phyloP scores from a whole-genome alignment of 2,888 invertebrate species.

The Lycia hirtaria region DNA sequence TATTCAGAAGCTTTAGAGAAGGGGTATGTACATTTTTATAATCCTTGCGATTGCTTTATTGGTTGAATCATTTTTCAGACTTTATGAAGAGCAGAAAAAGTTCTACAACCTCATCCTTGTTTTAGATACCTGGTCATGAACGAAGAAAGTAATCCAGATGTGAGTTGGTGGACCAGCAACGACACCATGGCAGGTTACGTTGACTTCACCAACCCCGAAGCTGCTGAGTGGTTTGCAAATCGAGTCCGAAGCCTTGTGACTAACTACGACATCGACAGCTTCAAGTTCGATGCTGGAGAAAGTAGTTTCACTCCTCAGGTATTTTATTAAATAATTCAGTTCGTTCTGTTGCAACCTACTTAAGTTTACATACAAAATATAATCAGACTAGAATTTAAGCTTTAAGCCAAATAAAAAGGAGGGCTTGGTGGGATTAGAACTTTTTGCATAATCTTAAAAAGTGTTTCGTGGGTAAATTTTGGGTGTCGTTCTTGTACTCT shows the following conservation, averaged over 20 bases:
- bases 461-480: too few species aligned
- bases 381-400: neutral
- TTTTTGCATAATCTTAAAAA: too few species aligned
- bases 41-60: neutral
- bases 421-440: too few species aligned
- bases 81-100: neutral
- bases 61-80: too few species aligned
- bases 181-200: constrained; percentile 84
- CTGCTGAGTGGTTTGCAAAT: constrained; percentile 87
- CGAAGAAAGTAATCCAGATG: constrained; percentile 72
- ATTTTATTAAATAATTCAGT: neutral
- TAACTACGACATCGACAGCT: constrained; percentile 88
- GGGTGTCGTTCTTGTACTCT: too few species aligned
- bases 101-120: neutral
- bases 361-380: neutral
- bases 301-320: constrained; percentile 87
- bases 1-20: constrained; percentile 84
- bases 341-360: neutral
- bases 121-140: constrained; percentile 79
- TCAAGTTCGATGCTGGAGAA: constrained; percentile 94
- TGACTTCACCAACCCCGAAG: constrained; percentile 90
- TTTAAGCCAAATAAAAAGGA: neutral
- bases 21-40: constrained; percentile 68
- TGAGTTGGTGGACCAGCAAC: constrained; percentile 83
- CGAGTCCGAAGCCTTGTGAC: constrained; percentile 82